A percentile compares a stretch with the other conserved stretches of the same genome.
Evolutionary conservation across 2,113 vertebrate species (phyloP).

Genomic region (Gallinago undulata): DNA sequence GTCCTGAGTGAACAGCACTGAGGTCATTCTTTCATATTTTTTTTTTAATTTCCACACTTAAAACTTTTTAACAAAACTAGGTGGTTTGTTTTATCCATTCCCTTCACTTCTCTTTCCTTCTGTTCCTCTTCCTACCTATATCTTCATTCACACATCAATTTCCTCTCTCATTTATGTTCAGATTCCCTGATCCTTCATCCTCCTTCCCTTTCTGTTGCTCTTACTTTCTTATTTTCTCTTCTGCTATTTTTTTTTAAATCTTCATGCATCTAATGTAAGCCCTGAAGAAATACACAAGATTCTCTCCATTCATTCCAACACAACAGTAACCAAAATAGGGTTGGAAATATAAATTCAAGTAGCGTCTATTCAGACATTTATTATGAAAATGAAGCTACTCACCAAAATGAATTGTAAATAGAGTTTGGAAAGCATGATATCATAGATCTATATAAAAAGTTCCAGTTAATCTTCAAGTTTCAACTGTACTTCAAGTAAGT

Average conservation of each 20-base stretch:
- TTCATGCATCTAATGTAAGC: not conserved
- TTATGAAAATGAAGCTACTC: not conserved
- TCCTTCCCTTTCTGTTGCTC: not conserved
- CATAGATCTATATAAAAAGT: not conserved
- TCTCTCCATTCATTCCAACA: not conserved
- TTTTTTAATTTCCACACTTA: not conserved
- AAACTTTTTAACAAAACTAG: not conserved
- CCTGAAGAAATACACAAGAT: not conserved
- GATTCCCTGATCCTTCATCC: not conserved
- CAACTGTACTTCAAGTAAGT: not conserved
- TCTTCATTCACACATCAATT: not conserved
- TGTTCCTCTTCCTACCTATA: not conserved
- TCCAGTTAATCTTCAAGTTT: not conserved
- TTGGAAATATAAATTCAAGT: not conserved
- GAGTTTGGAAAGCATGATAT: not conserved
- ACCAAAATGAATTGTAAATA: not conserved
- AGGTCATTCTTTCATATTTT: not conserved
- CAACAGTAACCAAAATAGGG: not conserved
- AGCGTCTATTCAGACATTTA: not conserved
- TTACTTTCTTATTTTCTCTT: not conserved
- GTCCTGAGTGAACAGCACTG: not conserved
- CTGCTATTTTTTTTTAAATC: not conserved
- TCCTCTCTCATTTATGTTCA: not conserved
- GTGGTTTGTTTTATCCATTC: not conserved
- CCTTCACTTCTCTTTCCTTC: not conserved